Evolutionary conservation across 2,113 vertebrate species (phyloP), one percentile per base, ranked within the genome.

Genomic region (Anolis sagrei): DNA sequence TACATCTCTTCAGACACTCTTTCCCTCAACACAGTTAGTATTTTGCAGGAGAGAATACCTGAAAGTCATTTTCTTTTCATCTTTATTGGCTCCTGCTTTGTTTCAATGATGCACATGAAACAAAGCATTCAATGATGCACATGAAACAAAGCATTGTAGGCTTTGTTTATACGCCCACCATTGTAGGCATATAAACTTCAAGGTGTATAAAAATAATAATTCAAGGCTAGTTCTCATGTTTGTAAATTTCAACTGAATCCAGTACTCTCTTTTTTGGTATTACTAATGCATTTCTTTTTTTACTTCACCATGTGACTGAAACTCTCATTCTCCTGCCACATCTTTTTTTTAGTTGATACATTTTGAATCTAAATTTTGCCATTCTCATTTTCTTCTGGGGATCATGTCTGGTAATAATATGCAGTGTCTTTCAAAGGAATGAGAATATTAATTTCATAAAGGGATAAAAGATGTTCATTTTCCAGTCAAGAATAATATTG

Each of bases 281-380:
- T 79, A 14, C 19, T 16, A 70, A 70, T 21, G 54, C 16, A 81
- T 51, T 70, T 69, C 29, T n/a, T n/a, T 69, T 36, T 69, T 36
- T 70, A 7, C 34, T 21, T 81, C 49, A 54, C 34, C n/a, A 51
- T 36, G 19, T 19, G 19, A 48, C 2, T 51, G 29, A 44, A 72
- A 34, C 70, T 72, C 66, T 82, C n/a, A 54, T 82, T 70, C 66
- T 25, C 54, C 66, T 70, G 68, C 19, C 68, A 34, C 48, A 82
- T 66, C 66, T 82, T 82, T 70, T 48, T 34, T 19, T 80, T 13
- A 11, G 27, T 51, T 70, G n/a, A 70, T 54, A 27, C 66, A 21
- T 82, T 29, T 25, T 34, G 44, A 70, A 70, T 81, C 27, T 44
- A 81, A n/a, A 49, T 25, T 70, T 48, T 70, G 29, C 66, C 39